Evolutionary conservation across 2,888 invertebrate genomes (phyloP).

Genomic region (Gisinianus flammeolus): DNA sequence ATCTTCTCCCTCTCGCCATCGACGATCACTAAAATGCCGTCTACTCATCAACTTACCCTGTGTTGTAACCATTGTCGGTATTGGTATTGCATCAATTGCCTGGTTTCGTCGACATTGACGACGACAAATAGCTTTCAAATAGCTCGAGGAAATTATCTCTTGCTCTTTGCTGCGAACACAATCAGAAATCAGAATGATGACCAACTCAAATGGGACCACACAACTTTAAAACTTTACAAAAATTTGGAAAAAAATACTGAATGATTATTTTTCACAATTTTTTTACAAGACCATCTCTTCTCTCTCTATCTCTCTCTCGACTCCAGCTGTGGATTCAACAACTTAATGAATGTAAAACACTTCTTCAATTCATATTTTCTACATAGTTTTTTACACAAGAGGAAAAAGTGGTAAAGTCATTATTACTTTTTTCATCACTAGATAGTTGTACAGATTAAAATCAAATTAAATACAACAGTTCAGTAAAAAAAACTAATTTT

Average conservation of each 20-base stretch:
- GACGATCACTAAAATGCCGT: not conserved
- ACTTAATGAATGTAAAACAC: too few relatives aligned
- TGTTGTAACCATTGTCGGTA: slow-evolving; percentile 36
- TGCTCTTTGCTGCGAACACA: slow-evolving; percentile 18
- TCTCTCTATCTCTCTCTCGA: too few relatives aligned
- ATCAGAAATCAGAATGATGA: slow-evolving; percentile 8
- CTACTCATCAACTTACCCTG: slow-evolving; percentile 39
- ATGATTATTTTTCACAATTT: too few relatives aligned
- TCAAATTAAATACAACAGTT: not conserved
- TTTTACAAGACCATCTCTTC: too few relatives aligned
- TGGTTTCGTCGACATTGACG: slow-evolving; percentile 40
- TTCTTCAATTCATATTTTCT: too few relatives aligned
- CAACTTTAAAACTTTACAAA: not conserved
- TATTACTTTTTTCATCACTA: too few relatives aligned
- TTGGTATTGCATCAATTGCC: slow-evolving; percentile 31
- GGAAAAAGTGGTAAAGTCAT: too few relatives aligned
- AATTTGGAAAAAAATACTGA: too few relatives aligned
- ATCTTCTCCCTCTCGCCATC: not conserved
- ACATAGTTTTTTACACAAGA: too few relatives aligned
- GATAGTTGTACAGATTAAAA: too few relatives aligned
- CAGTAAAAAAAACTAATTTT: not conserved
- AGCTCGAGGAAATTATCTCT: not conserved
- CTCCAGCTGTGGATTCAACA: too few relatives aligned
- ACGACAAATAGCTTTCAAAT: not conserved
- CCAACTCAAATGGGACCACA: not conserved